Base-by-base conservation (phyloP, 2,797 vertebrate species). In the Rhinophrynus dorsalis region DNA sequence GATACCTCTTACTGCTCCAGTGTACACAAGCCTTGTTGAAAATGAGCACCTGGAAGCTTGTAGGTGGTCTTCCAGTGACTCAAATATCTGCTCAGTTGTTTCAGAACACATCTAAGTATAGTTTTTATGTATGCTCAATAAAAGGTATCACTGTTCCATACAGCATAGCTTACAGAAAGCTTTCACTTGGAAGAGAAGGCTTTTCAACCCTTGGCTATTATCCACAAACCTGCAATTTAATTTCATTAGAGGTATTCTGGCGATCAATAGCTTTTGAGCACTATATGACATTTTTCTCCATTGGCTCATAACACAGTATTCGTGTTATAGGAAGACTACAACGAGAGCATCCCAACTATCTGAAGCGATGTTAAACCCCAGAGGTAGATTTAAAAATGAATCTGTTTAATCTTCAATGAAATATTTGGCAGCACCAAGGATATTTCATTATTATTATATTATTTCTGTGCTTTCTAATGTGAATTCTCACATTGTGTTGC, bases 161-260 rank as follows among this genome's bases (percentile, higher is more conserved):
- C 30, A 1, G 15, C 30, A 11, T 35, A 56, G 27, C 52, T 56
- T 56, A 17, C 12, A 56, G 17, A 56, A 32, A 21, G 20, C 61
- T 29, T 79, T 72, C 74, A 20, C 68, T 76, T 74, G 32, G 1
- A 1, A 42, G 21, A 75, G 68, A 1, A 69, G 1, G 3, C 9
- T 20, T 61, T 10, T 55, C 50, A 11, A 21, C 21, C 20, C 44
- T 81, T 74, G 74, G 51, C 13, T 2, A 0, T 76, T 79, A 74
- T 52, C 66, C 74, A 62, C 38, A 45, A 81, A 63, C 62, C 12
- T 59, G 62, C 77, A 61, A 62, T 30, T 45, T 75, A 17, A 76
- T 77, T 77, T 75, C 21, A 54, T 51, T 72, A 71, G 58, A 37
- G 6, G 65, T 33, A 10, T 60, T 79, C 37, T 76, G 44, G 77